phyloP scores from a whole-genome alignment of 2,888 invertebrate species.

The Drosophila sordidula region DNA sequence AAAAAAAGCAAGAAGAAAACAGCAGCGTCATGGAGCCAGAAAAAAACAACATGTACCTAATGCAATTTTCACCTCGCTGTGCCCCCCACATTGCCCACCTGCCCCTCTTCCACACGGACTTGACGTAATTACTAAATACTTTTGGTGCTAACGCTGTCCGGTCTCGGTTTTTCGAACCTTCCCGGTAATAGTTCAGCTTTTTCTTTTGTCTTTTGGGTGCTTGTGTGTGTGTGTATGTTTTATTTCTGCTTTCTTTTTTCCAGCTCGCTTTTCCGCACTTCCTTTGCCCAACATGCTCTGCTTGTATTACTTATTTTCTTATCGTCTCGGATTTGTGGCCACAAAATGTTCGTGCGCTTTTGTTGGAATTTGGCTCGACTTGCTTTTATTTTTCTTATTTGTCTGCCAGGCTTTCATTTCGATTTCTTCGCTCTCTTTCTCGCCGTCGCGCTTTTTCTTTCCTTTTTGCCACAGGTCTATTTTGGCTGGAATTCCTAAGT shows the following conservation, averaged over 20 bases:
- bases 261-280: background rate
- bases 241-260: conserved; percentile 3
- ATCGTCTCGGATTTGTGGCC: conserved; percentile 79
- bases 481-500: conserved; percentile 74
- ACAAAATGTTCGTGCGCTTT: conserved; percentile 73
- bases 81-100: conserved; percentile 10
- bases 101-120: conserved; percentile 11
- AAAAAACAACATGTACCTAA: conserved; percentile 49
- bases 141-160: conserved; percentile 60
- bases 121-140: conserved; percentile 80
- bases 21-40: conserved; percentile 25
- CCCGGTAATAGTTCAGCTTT: conserved; percentile 36
- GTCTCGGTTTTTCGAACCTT: conserved; percentile 29
- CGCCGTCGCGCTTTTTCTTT: conserved; percentile 7
- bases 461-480: conserved; percentile 66
- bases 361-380: conserved; percentile 72
- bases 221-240: conserved; percentile 8
- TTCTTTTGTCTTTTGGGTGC: conserved; percentile 46
- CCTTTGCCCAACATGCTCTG: conserved; percentile 1
- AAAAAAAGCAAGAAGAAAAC: background rate
- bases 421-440: conserved; percentile 11
- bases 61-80: conserved; percentile 72
- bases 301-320: conserved; percentile 74
- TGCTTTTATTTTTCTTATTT: conserved; percentile 68
- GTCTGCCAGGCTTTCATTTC: conserved; percentile 54